Conservation (phyloP, 2,113 vertebrate genomes). For the Antechinus stuartii region DNA sequence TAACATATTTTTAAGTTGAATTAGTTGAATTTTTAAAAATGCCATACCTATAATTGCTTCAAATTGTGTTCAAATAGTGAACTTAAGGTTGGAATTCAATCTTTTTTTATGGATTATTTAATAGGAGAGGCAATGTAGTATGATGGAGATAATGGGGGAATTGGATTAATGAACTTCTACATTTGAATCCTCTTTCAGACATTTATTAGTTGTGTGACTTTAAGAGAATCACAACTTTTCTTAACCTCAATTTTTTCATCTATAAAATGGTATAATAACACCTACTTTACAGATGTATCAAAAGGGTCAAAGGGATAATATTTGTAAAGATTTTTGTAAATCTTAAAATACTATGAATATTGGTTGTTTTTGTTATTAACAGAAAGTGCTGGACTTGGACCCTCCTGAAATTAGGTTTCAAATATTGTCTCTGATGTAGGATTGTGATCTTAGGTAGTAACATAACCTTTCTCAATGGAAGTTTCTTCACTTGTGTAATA, state of each 20-base stretch:
- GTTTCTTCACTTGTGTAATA: neutral
- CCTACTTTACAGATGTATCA: neutral
- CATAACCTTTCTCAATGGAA: neutral
- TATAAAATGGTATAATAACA: neutral
- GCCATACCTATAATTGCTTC: neutral
- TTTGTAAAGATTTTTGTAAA: neutral
- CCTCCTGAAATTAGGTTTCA: neutral
- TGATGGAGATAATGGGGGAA: neutral
- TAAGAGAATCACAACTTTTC: neutral
- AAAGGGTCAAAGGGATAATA: neutral
- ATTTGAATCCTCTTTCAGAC: neutral
- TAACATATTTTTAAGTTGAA: conserved; percentile 10
- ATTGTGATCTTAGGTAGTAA: neutral
- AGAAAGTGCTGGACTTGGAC: neutral
- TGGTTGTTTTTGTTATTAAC: neutral
- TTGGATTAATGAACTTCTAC: neutral
- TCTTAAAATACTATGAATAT: neutral
- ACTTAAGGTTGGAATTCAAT: neutral
- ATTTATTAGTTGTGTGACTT: neutral
- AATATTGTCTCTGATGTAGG: neutral
- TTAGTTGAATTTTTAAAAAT: conserved; percentile 8
- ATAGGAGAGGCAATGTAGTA: neutral
- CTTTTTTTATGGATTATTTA: neutral
- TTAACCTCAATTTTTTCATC: neutral
- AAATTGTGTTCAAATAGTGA: neutral